A percentile compares a stretch with the other conserved stretches of the same genome.
Evolutionary conservation across 2,113 vertebrate species (phyloP).

Genomic region (Oryzias woworae): DNA sequence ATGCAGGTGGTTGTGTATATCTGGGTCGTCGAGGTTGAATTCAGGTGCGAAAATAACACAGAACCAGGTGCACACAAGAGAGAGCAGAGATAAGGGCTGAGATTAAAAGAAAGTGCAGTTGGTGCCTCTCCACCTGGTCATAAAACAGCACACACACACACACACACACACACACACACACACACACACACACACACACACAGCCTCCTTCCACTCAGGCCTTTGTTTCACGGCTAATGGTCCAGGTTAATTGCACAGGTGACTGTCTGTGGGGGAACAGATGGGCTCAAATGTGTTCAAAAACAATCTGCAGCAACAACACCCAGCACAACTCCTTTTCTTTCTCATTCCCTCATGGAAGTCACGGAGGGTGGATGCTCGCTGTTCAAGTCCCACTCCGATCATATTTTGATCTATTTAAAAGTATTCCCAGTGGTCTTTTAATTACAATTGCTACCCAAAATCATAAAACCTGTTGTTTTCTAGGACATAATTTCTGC

Average conservation of each 20-base stretch:
- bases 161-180: too few relatives aligned
- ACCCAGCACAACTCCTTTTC: constrained; percentile 21
- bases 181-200: too few relatives aligned
- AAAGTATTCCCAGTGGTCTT: too few relatives aligned
- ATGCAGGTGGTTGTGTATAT: constrained; percentile 47
- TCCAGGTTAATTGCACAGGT: constrained; percentile 79
- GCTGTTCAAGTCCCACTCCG: constrained; percentile 49
- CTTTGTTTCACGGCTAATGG: constrained; percentile 73
- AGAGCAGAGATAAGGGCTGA: constrained; percentile 24
- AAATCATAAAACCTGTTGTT: too few relatives aligned
- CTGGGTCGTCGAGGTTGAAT: constrained; percentile 33
- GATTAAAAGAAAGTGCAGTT: constrained; percentile 54
- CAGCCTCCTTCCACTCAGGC: constrained; percentile 45
- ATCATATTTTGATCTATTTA: too few relatives aligned
- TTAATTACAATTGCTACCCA: too few relatives aligned
- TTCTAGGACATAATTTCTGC: too few relatives aligned
- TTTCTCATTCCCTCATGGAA: constrained; percentile 37
- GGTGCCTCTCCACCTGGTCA: constrained; percentile 68
- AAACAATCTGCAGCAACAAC: constrained; percentile 60
- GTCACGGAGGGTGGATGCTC: constrained; percentile 27
- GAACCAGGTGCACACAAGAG: constrained; percentile 44
- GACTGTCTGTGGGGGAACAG: constrained; percentile 73
- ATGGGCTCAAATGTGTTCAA: constrained; percentile 77
- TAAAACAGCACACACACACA: constrained; percentile 32
- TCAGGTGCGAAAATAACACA: constrained; percentile 58